Conservation (phyloP, 2,797 vertebrate species). For the Cyprinodon diabolis region DNA sequence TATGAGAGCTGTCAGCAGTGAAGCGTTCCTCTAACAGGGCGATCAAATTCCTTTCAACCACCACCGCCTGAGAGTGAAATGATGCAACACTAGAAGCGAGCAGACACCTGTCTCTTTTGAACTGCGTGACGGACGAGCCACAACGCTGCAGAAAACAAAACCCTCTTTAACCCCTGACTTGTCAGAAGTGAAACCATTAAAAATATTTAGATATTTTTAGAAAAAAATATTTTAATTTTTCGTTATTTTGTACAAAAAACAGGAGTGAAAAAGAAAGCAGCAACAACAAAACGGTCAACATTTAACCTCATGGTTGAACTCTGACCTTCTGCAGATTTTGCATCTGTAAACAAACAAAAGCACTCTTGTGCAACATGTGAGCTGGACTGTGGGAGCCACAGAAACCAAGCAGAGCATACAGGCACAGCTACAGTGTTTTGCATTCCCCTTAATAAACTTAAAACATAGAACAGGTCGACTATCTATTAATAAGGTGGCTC, state of each 20-base stretch:
- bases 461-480: not conserved
- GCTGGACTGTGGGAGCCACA: not conserved
- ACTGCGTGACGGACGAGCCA: not conserved
- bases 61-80: slow-evolving; percentile 16
- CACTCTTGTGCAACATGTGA: not conserved
- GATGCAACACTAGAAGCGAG: not conserved
- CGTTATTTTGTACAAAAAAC: not conserved
- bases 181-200: not conserved
- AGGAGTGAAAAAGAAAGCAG: not conserved
- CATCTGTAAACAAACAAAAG: not conserved
- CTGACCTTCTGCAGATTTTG: not conserved
- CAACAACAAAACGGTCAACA: not conserved
- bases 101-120: slow-evolving; percentile 16
- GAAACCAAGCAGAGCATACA: not conserved
- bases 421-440: not conserved
- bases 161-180: not conserved
- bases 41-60: slow-evolving; percentile 14
- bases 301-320: slow-evolving; percentile 6
- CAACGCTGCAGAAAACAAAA: not conserved
- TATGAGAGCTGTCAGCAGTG: not conserved
- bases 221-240: too few relatives aligned
- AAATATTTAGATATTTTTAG: not conserved
- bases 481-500: not conserved
- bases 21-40: not conserved
- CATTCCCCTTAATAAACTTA: not conserved